phyloP scores from a whole-genome alignment of 2,888 invertebrate genomes.

The Papilio gigon region DNA sequence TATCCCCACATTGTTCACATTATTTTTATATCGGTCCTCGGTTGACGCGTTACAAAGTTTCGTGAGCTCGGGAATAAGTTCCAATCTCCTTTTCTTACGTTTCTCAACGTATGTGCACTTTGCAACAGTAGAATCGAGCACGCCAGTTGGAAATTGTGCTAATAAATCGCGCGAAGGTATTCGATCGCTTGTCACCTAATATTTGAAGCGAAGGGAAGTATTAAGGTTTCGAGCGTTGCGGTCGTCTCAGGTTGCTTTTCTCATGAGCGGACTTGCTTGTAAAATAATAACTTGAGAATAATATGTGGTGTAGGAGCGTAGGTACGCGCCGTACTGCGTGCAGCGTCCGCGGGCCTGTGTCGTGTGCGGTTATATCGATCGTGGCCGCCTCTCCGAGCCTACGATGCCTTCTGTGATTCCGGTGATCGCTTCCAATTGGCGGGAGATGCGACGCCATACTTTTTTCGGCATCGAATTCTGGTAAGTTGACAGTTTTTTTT shows the following conservation, averaged over 20 bases:
- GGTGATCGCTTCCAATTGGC: slow-evolving; percentile 73
- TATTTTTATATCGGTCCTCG: slow-evolving; percentile 77
- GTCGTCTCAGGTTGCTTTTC: slow-evolving; percentile 82
- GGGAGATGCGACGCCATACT: slow-evolving; percentile 65
- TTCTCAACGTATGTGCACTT: slow-evolving; percentile 40
- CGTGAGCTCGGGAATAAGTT: slow-evolving; percentile 12
- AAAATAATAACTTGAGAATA: slow-evolving; percentile 81
- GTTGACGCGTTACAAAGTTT: slow-evolving; percentile 69
- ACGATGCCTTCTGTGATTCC: slow-evolving; percentile 70
- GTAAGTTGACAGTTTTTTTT: slow-evolving; percentile 46
- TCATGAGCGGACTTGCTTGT: slow-evolving; percentile 82
- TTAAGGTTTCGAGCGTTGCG: slow-evolving; percentile 82
- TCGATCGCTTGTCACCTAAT: slow-evolving; percentile 78
- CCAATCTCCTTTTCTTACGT: background rate
- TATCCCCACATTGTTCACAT: slow-evolving; percentile 80
- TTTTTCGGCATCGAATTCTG: slow-evolving; percentile 43
- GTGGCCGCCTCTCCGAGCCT: slow-evolving; percentile 67
- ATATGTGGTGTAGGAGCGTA: slow-evolving; percentile 73
- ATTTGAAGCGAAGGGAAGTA: slow-evolving; percentile 82
- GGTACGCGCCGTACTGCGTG: slow-evolving; percentile 64
- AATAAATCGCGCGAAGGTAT: slow-evolving; percentile 64
- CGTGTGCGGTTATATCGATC: slow-evolving; percentile 76
- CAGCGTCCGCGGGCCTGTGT: slow-evolving; percentile 66
- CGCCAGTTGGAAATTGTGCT: slow-evolving; percentile 55
- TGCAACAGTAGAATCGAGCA: slow-evolving; percentile 42